Base-by-base conservation (phyloP, 1,140 invertebrate species). In the Ylistrum balloti region DNA sequence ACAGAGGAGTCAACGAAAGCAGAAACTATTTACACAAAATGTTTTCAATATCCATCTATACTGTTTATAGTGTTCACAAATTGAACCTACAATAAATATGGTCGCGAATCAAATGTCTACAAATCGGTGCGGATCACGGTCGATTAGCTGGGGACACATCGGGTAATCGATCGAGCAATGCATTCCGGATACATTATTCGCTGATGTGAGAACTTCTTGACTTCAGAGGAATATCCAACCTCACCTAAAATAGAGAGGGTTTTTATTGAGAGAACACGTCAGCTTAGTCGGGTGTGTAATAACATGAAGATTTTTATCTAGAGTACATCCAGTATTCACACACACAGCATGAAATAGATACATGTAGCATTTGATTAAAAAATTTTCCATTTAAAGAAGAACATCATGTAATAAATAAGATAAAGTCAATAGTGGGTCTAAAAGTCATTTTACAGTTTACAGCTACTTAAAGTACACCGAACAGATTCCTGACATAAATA, bases 61-160 rank as follows among this genome's bases (percentile, higher is more conserved):
- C 56, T 74, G 56, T 74, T 74, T 74, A 74, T 74, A 74, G 56
- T 74, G 56, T 74, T 74, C 56, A 74, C 56, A 74, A 74, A 74
- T 74, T 74, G 56, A 74, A n/a, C 56, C n/a, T 74, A 28, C 56
- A 74, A 74, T 74, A 74, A 74, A 74, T 28, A 74, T 74, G 56
- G 22, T 74, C 56, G n/a, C 56, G 56, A 74, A 74, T 28, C n/a
- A 74, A 28, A 22, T 74, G 5, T 74, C 22, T 28, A 74, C 56
- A 74, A 74, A 74, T 74, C 56, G 56, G 56, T 74, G n/a, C n/a
- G 56, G n/a, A 74, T 74, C 56, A 74, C 56, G 56, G 56, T 9
- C 56, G 56, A 74, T 74, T 74, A 74, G 56, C 9, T 28, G 56
- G 56, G 22, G 56, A 74, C n/a, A 74, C 22, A 74, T 74, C 22